Percentiles rank a stretch among this genome's conserved stretches.
Evolutionary conservation across 2,797 vertebrate genomes (phyloP).

Genomic region (Podargus strigoides): DNA sequence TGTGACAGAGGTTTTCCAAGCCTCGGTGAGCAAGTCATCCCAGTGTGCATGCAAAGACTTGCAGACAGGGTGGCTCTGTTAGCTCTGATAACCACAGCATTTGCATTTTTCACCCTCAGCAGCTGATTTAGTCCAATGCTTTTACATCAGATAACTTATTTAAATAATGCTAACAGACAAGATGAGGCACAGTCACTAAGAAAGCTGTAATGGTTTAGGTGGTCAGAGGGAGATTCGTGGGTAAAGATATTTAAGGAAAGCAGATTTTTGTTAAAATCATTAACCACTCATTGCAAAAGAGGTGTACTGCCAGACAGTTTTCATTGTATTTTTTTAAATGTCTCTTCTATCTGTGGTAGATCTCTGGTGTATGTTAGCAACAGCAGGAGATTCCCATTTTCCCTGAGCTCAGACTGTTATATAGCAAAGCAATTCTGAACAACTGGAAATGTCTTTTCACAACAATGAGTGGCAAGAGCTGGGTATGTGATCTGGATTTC

Average conservation of each 20-base stretch:
- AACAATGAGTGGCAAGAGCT: background rate
- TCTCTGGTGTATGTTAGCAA: background rate
- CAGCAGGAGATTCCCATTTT: background rate
- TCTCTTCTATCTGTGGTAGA: background rate
- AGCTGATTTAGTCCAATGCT: background rate
- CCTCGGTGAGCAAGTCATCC: background rate
- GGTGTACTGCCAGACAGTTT: background rate
- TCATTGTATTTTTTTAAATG: background rate
- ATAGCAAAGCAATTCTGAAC: background rate
- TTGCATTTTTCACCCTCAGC: slow-evolving; percentile 16
- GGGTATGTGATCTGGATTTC: background rate
- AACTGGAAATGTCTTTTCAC: background rate
- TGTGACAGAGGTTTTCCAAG: background rate
- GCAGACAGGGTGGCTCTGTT: slow-evolving; percentile 24
- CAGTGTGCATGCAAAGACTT: background rate
- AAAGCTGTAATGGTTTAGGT: background rate
- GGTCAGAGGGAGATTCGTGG: background rate
- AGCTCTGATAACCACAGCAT: slow-evolving; percentile 8
- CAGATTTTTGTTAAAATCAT: background rate
- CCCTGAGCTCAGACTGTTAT: background rate
- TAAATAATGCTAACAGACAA: slow-evolving; percentile 7
- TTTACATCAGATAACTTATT: slow-evolving; percentile 42
- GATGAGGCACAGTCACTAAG: background rate
- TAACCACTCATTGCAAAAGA: background rate
- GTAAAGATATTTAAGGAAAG: background rate